phyloP scores from a whole-genome alignment of 1,140 invertebrate species.

The Trichonephila inaurata region DNA sequence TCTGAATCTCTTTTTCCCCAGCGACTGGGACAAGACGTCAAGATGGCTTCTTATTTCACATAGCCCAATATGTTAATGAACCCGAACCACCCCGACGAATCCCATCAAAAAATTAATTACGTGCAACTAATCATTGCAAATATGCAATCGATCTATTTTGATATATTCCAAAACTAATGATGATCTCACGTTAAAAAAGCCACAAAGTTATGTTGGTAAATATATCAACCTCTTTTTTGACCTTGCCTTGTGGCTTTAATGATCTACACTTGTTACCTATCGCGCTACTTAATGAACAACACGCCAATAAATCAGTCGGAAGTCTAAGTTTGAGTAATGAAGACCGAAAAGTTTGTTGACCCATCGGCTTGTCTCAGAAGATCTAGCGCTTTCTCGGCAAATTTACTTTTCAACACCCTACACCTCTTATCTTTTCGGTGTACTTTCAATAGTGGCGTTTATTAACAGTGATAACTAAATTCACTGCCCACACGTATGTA shows the following conservation, averaged over 20 bases:
- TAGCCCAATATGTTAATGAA: too few species aligned
- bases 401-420: not conserved
- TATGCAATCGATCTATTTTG: not conserved
- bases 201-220: not conserved
- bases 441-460: not conserved
- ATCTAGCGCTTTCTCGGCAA: not conserved
- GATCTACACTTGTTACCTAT: not conserved
- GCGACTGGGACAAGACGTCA: too few species aligned
- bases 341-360: not conserved
- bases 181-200: not conserved
- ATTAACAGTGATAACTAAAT: not conserved
- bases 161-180: not conserved
- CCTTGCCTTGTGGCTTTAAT: not conserved
- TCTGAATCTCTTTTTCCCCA: too few species aligned
- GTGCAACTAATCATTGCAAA: not conserved
- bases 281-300: not conserved
- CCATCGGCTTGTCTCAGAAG: not conserved
- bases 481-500: not conserved
- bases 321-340: not conserved
- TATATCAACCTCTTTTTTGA: not conserved
- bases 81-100: too few species aligned
- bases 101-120: not conserved
- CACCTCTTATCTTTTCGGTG: not conserved
- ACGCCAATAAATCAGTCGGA: conserved; percentile 16
- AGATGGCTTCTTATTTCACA: too few species aligned